Evolutionary conservation across 1,140 invertebrate species (phyloP), one percentile per base, ranked within the genome.

Genomic region (Polypedilum pembai): DNA sequence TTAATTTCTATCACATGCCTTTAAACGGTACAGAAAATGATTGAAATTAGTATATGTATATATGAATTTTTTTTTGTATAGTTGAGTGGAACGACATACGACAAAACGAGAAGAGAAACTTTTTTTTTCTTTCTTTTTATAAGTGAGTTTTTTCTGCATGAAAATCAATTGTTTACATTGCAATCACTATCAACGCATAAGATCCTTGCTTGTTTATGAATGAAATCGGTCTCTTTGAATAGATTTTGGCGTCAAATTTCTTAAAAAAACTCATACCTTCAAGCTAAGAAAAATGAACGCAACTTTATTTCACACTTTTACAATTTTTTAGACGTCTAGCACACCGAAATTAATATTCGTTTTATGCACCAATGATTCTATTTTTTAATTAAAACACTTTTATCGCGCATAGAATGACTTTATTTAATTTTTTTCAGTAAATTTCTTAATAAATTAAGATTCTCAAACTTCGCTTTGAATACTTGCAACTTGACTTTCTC

Each of bases 111-210:
- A 21, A 69, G 65, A 69, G 20, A 69, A 18, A 20, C 65, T 21
- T 20, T 21, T 66, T n/a, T n/a, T 69, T 69, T 69, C 65, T 69
- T 69, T 69, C 65, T 69, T 69, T 69, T 69, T 69, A 17, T 21
- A 18, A 69, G 65, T 69, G 65, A 69, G 65, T 69, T 69, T 21
- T 69, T 69, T 69, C 17, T 69, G 20, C 65, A 56, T 21, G 65
- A 20, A 69, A 18, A 20, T 69, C 65, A 69, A 69, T 69, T 69
- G 65, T 69, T 69, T 69, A 69, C 65, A 69, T 69, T 69, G 17
- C 20, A 69, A 69, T 20, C 15, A 20, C 17, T 21, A 69, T n/a
- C 17, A 69, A 69, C 65, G 65, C 65, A 69, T 21, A 33, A 18
- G 65, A 69, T 69, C 65, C 65, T 69, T 69, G 65, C 65, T 18